phyloP scores from a whole-genome alignment of 1,140 invertebrate species.

The Platorchestia sp. region DNA sequence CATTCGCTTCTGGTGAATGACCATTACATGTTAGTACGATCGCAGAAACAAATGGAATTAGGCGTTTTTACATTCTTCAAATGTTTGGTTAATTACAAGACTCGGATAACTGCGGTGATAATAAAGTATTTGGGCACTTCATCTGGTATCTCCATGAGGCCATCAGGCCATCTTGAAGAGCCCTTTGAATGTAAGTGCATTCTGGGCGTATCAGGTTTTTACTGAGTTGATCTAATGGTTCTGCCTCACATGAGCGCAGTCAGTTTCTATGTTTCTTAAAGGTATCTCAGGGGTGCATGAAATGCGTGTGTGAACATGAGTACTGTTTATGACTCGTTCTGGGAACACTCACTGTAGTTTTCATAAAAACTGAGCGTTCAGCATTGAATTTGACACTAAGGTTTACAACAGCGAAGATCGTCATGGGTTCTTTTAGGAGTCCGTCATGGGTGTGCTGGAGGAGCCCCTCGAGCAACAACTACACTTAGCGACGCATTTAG shows the following conservation, averaged over 20 bases:
- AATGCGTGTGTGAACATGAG: neutral
- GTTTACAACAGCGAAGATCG: neutral
- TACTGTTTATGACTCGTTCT: neutral
- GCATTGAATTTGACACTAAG: neutral
- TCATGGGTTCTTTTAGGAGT: neutral
- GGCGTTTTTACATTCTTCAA: neutral
- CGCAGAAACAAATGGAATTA: neutral
- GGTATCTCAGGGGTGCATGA: neutral
- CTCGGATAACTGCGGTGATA: neutral
- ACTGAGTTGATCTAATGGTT: neutral
- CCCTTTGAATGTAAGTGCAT: neutral
- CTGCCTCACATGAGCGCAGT: neutral
- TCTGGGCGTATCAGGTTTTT: neutral
- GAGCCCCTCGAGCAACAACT: neutral
- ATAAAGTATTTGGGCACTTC: neutral
- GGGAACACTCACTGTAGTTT: neutral
- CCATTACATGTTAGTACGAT: neutral
- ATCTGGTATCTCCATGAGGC: neutral
- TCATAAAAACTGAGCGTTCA: neutral
- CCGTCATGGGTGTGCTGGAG: neutral
- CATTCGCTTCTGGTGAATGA: neutral
- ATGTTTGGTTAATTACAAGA: slow-evolving; percentile 10
- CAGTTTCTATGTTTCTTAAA: neutral
- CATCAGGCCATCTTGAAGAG: neutral
- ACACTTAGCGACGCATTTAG: slow-evolving; percentile 48